phyloP scores from a whole-genome alignment of 2,797 vertebrate species.

The Champsocephalus esox region DNA sequence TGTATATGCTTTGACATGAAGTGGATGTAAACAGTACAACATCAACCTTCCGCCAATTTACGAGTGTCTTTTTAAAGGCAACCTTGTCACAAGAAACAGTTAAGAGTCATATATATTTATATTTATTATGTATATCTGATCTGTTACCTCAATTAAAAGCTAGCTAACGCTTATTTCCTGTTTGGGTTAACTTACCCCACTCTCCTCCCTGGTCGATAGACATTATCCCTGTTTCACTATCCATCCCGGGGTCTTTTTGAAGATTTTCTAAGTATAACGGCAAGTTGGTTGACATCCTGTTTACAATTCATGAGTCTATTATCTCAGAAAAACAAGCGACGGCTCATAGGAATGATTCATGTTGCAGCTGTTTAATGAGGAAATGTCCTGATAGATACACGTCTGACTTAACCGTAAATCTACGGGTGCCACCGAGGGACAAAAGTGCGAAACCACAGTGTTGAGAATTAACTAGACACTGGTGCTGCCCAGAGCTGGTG shows the following conservation, averaged over 20 bases:
- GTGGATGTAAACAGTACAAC: not conserved
- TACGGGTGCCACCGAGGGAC: constrained; percentile 77
- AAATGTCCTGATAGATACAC: constrained; percentile 77
- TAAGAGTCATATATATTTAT: accelerated
- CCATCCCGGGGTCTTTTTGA: constrained; percentile 61
- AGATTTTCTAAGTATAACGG: constrained; percentile 72
- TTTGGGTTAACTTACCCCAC: constrained; percentile 77
- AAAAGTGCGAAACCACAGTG: not conserved
- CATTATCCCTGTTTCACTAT: constrained; percentile 57
- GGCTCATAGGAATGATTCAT: constrained; percentile 16
- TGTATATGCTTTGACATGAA: not conserved
- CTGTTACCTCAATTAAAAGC: accelerated
- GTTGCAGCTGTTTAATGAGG: not conserved
- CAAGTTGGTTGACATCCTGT: constrained; percentile 76
- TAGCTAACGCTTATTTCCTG: accelerated
- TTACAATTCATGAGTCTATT: constrained; percentile 75
- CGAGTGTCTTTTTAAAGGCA: accelerated
- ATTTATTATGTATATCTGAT: not conserved
- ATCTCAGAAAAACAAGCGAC: not conserved
- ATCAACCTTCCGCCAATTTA: not conserved
- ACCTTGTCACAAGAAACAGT: accelerated
- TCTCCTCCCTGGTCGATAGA: constrained; percentile 83
- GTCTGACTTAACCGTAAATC: constrained; percentile 66
- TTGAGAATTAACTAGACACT: accelerated
- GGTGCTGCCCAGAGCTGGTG: not conserved